Conservation (phyloP, 2,888 invertebrate genomes). For the Hirtodrosophila cameraria region DNA sequence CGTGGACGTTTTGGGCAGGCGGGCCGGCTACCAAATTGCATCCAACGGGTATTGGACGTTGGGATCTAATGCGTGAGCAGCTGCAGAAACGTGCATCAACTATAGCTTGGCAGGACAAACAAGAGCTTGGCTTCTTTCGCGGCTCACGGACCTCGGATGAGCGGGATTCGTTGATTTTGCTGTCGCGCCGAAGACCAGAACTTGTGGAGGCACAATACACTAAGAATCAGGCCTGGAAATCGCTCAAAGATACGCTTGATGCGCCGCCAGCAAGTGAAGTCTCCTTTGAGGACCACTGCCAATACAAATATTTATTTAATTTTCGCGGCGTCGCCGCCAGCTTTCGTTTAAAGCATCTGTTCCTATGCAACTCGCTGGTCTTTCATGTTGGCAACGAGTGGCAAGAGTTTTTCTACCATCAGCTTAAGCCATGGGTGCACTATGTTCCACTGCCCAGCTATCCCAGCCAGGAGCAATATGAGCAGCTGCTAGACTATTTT, state of each 20-base stretch:
- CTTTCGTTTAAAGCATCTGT: constrained; percentile 97
- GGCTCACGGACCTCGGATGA: constrained; percentile 97
- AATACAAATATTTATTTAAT: constrained; percentile 97
- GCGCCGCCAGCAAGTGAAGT: constrained; percentile 93
- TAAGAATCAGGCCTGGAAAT: constrained; percentile 99
- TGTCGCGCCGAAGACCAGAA: constrained; percentile 90
- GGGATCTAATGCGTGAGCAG: constrained; percentile 92
- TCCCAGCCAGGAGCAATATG: constrained; percentile 88
- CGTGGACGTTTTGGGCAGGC: constrained; percentile 99
- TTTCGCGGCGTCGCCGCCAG: constrained; percentile 98
- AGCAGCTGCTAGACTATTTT: constrained; percentile 90
- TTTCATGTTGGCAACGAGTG: constrained; percentile 97
- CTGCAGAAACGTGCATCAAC: constrained; percentile 88
- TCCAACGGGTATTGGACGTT: constrained; percentile 96
- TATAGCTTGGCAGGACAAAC: constrained; percentile 91
- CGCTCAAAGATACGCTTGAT: constrained; percentile 95
- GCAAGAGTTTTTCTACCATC: constrained; percentile 97
- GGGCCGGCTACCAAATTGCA: constrained; percentile 97
- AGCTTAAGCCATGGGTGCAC: constrained; percentile 97
- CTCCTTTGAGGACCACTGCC: constrained; percentile 95
- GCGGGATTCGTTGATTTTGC: constrained; percentile 92
- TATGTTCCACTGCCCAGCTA: constrained; percentile 93
- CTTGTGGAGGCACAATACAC: constrained; percentile 97
- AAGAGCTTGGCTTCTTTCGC: constrained; percentile 91
- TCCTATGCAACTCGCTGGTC: constrained; percentile 95